Evolutionary conservation across 2,888 invertebrate genomes (phyloP).

Genomic region (Apoda limacodes): DNA sequence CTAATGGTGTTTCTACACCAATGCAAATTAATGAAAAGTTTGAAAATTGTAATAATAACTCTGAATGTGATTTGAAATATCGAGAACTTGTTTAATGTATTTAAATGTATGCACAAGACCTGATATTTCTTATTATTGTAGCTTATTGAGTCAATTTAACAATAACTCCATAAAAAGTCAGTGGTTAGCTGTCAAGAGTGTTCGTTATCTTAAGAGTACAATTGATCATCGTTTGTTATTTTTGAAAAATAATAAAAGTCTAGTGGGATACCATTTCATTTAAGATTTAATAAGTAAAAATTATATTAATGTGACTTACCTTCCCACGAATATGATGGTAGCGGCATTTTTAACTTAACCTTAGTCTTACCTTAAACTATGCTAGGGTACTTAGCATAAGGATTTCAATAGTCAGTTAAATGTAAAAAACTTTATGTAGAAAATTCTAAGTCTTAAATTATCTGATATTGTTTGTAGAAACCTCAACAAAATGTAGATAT

Average conservation of each 20-base stretch:
- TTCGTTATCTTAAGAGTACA: conserved; percentile 16
- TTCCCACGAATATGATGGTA: neutral
- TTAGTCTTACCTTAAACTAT: too few relatives aligned
- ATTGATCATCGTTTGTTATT: conserved; percentile 12
- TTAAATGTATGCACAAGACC: conserved; percentile 16
- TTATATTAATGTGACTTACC: neutral
- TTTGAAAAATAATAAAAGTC: conserved; percentile 1
- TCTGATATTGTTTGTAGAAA: neutral
- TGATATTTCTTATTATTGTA: conserved; percentile 15
- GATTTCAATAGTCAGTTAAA: neutral
- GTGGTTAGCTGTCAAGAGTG: conserved; percentile 16
- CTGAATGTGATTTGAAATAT: too few relatives aligned
- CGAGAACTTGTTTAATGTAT: conserved; percentile 15
- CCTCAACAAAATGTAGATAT: too few relatives aligned
- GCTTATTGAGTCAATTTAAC: conserved; percentile 15
- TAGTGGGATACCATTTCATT: conserved; percentile 4
- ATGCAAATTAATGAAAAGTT: conserved; percentile 3
- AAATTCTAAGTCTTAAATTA: neutral
- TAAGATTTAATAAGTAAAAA: neutral
- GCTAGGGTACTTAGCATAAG: neutral
- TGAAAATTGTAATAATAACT: conserved; percentile 1
- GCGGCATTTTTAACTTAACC: neutral
- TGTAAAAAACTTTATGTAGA: neutral
- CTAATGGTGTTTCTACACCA: conserved; percentile 10
- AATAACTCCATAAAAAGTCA: conserved; percentile 14